phyloP scores from a whole-genome alignment of 30 jellyfish, hydroid and myxozoan species.

The Cassiopea xamachana region DNA sequence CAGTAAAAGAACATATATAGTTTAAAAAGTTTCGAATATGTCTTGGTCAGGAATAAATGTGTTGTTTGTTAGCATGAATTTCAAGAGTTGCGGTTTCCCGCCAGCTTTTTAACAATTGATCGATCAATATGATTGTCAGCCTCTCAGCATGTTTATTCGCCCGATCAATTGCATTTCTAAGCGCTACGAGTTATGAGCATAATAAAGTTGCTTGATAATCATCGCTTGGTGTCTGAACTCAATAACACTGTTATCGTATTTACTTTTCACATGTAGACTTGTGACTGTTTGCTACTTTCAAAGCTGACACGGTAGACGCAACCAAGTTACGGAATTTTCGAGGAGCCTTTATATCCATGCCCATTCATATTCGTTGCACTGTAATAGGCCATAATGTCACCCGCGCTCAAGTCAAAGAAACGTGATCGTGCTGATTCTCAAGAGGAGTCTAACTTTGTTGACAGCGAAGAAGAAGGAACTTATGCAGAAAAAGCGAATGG shows the following conservation, averaged over 20 bases:
- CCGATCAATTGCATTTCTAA: constrained; percentile 59
- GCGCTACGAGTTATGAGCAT: constrained; percentile 47
- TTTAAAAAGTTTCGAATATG: no score
- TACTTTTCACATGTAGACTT: not conserved
- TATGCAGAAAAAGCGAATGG: constrained; percentile 70
- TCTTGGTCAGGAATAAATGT: no score
- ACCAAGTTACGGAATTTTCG: not conserved
- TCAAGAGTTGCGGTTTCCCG: constrained; percentile 33
- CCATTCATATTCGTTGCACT: constrained; percentile 31
- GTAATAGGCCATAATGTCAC: constrained; percentile 78
- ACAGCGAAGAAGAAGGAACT: constrained; percentile 30
- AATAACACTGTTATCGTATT: not conserved
- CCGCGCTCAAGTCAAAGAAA: constrained; percentile 80
- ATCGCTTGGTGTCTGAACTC: not conserved
- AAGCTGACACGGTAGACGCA: not conserved
- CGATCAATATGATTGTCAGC: constrained; percentile 61
- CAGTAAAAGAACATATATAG: no score
- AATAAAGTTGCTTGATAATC: constrained; percentile 8
- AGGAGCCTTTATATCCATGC: constrained; percentile 33
- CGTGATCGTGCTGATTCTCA: constrained; percentile 67
- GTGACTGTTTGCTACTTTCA: not conserved
- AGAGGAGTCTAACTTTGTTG: constrained; percentile 51
- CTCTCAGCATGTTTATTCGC: constrained; percentile 63
- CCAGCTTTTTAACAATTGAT: constrained; percentile 32
- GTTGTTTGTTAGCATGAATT: not conserved